phyloP scores from a whole-genome alignment of 2,797 vertebrate genomes.

The Malacoraja senta region DNA sequence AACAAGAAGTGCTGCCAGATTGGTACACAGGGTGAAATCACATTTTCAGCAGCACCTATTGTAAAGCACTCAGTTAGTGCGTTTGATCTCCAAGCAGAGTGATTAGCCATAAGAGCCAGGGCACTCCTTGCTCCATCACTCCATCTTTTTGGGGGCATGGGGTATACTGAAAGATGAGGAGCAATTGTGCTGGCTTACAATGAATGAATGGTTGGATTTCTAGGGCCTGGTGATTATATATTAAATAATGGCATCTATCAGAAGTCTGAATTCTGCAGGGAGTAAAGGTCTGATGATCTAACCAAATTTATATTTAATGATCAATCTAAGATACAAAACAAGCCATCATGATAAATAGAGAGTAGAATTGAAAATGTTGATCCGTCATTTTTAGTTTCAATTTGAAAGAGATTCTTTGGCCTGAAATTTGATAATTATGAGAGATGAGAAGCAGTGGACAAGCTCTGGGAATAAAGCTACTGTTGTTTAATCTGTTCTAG shows the following conservation, averaged over 20 bases:
- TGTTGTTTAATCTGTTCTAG: slow-evolving; percentile 28
- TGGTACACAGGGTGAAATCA: no score
- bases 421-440: slow-evolving; percentile 18
- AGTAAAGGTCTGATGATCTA: no score
- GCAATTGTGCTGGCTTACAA: no score
- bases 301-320: background rate
- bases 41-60: no score
- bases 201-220: no score
- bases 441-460: background rate
- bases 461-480: background rate
- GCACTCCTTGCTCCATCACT: no score
- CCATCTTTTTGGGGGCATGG: no score
- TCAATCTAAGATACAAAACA: background rate
- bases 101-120: no score
- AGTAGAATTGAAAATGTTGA: background rate
- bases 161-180: no score
- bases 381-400: background rate
- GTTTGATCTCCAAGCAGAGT: no score
- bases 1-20: no score
- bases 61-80: no score
- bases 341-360: background rate
- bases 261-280: background rate
- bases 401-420: background rate
- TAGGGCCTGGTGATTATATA: background rate
- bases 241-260: background rate